Base-by-base conservation (phyloP, 2,888 invertebrate species). In the Sabellastarte sp. region DNA sequence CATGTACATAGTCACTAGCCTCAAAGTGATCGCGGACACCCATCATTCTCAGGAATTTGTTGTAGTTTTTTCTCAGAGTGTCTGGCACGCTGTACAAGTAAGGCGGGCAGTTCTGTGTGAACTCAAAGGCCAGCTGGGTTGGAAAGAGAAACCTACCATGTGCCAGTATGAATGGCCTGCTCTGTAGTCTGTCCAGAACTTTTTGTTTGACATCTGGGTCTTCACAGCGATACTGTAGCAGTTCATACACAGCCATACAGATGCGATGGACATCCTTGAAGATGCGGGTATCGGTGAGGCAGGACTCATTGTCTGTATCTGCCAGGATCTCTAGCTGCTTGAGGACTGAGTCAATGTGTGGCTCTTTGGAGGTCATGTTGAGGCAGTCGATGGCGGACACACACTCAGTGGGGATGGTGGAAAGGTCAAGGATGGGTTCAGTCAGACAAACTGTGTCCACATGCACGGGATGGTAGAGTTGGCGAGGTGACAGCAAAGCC, bases 1-100 rank as follows among this genome's bases (percentile, higher is more conserved):
- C 70, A 63, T 33, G 57, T 15, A 64, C 67, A 55, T 32, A 75
- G 41, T 71, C 73, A 26, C 59, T 30, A n/a, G 68, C 33, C 1
- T 65, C 65, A 60, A 77, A 77, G 2, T 53, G 50, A 2, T 77
- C 63, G 20, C 65, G 50, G 29, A 77, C 69, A 10, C 70, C 69
- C 3, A 66, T 63, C 5, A 60, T 60, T 26, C 57, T 30, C 26
- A 75, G 70, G 50, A 72, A 32, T 5, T 67, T 59, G 1, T 55
- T 63, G 56, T 56, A 71, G 33, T 61, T 53, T 15, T 62, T 57
- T 53, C 60, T 63, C 61, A 61, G 66, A 58, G 58, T 60, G 5
- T 70, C 69, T 31, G 68, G 71, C 26, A 77, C 50, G 20, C 69
- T 66, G 61, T 60, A 71, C 5, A 76, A 63, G 60, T 68, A 66